These are phyloP conservation scores for Phalacrocorax aristotelis DNA, from an alignment of 2,113 vertebrate genomes.

Conservation along the genomic window DNA sequence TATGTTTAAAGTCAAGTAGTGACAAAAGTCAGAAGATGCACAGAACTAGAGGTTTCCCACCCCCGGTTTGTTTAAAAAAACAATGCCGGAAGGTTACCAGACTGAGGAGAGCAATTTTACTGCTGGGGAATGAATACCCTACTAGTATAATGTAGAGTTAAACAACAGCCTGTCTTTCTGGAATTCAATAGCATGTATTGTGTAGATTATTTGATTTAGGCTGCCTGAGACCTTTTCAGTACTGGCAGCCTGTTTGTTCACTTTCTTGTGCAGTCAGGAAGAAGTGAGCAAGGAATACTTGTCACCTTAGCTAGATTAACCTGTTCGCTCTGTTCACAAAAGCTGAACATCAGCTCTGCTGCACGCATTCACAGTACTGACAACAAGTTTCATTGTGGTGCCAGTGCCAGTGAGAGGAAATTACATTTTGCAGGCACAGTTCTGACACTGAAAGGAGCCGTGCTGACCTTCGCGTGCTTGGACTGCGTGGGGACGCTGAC, in stretches of 20 bases:
- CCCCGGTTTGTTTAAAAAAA: background rate
- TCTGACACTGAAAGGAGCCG: conserved; percentile 90
- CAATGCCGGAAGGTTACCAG: background rate
- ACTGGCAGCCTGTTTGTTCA: background rate
- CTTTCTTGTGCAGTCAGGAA: background rate
- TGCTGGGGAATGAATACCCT: background rate
- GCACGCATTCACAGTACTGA: background rate
- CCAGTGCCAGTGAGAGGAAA: background rate
- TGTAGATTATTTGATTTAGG: background rate
- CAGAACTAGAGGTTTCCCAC: background rate
- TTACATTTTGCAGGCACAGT: conserved; percentile 79
- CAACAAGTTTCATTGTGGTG: background rate
- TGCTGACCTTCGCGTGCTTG: conserved; percentile 89
- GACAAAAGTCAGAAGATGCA: background rate
- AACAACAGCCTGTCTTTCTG: background rate
- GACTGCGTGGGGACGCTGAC: conserved; percentile 85
- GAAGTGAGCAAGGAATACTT: background rate
- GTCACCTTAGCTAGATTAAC: background rate
- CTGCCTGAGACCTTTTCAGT: background rate
- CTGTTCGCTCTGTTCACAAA: background rate
- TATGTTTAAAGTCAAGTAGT: background rate
- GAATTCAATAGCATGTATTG: background rate
- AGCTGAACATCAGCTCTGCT: background rate
- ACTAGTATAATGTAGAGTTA: background rate
- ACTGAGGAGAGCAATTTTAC: background rate